Percentiles rank a stretch among this genome's conserved stretches.
Evolutionary conservation across 2,888 invertebrate genomes (phyloP).

Genomic region (Hirtodrosophila duncani): DNA sequence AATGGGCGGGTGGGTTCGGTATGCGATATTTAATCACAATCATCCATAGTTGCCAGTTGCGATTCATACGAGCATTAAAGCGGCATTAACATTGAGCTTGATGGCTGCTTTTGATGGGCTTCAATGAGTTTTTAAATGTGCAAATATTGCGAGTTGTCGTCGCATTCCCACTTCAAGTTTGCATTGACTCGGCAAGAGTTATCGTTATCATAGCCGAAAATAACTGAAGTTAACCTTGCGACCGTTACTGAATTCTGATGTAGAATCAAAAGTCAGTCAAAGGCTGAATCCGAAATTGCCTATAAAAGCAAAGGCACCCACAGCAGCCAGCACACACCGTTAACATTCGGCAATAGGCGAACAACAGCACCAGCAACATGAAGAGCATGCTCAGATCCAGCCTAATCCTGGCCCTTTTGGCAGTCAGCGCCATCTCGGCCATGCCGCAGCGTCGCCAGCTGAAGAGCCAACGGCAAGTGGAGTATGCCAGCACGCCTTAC

Average conservation of each 20-base stretch:
- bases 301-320: constrained; percentile 56
- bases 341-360: constrained; percentile 44
- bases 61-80: constrained; percentile 40
- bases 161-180: constrained; percentile 16
- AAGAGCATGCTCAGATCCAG: constrained; percentile 33
- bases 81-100: constrained; percentile 67
- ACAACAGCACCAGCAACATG: constrained; percentile 53
- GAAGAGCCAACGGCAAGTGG: constrained; percentile 64
- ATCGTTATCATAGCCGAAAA: constrained; percentile 57
- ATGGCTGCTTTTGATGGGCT: constrained; percentile 56
- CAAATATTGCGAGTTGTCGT: constrained; percentile 50
- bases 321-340: constrained; percentile 67
- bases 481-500: constrained; percentile 66
- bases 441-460: constrained; percentile 44
- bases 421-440: constrained; percentile 25
- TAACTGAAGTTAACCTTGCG: constrained; percentile 51
- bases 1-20: constrained; percentile 21
- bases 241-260: constrained; percentile 73
- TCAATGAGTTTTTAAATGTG: constrained; percentile 65
- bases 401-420: constrained; percentile 36
- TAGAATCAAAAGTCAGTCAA: constrained; percentile 39
- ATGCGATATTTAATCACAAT: no score
- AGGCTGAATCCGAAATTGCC: not conserved
- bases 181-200: constrained; percentile 53
- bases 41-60: constrained; percentile 19